These are phyloP conservation scores for Zeuzera pyrina DNA, from an alignment of 2,888 invertebrate genomes.

Conservation along the genomic window DNA sequence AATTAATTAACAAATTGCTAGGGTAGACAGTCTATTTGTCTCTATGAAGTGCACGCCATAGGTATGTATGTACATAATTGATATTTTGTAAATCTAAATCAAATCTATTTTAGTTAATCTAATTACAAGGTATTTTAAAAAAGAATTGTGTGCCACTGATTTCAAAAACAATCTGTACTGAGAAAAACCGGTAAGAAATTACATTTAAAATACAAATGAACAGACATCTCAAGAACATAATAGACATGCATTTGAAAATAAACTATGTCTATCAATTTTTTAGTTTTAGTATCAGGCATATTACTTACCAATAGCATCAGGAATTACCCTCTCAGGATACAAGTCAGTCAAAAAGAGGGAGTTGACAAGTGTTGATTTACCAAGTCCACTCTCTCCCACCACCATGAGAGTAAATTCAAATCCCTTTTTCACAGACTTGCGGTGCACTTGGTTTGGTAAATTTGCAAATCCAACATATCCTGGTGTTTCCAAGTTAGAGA, in stretches of 20 bases:
- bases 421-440: conserved; percentile 97
- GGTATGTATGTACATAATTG: too few species aligned
- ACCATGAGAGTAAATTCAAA: conserved; percentile 99
- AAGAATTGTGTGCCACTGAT: too few species aligned
- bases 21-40: too few species aligned
- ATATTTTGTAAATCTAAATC: too few species aligned
- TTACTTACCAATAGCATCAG: conserved; percentile 84
- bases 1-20: too few species aligned
- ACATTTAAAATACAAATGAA: conserved; percentile 4
- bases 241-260: not conserved
- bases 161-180: too few species aligned
- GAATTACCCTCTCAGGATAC: conserved; percentile 93
- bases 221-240: not conserved
- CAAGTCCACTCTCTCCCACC: conserved; percentile 91
- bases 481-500: conserved; percentile 87
- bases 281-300: not conserved
- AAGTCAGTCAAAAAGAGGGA: conserved; percentile 95
- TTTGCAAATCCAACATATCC: conserved; percentile 96
- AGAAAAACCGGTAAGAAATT: too few species aligned
- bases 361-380: conserved; percentile 96
- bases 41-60: too few species aligned
- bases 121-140: too few species aligned
- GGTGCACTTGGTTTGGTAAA: conserved; percentile 95
- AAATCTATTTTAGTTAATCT: too few species aligned
- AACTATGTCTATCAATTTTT: not conserved